Evolutionary conservation across 2,888 invertebrate species (phyloP).

Genomic region (Scaptomyza reducta): DNA sequence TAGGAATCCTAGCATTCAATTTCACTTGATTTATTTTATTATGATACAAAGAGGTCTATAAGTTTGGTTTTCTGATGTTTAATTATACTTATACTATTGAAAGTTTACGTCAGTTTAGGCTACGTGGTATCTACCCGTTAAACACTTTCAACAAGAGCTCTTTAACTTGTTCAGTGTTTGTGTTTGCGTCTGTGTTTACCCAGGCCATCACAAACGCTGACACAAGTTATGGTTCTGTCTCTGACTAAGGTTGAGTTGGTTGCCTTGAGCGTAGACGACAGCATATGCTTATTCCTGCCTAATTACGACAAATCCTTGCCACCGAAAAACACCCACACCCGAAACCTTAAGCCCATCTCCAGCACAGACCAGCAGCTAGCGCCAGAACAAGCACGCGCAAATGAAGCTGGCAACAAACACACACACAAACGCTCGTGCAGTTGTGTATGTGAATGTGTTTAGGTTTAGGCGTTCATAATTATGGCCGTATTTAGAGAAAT

Average conservation of each 20-base stretch:
- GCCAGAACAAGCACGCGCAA: slow-evolving; percentile 66
- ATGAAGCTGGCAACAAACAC: slow-evolving; percentile 57
- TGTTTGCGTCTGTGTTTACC: slow-evolving; percentile 55
- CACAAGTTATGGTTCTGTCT: slow-evolving; percentile 5
- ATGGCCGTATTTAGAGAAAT: slow-evolving; percentile 79
- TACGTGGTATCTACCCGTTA: background rate
- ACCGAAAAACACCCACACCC: slow-evolving; percentile 7
- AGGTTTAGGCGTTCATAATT: slow-evolving; percentile 70
- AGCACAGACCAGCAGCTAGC: slow-evolving; percentile 15
- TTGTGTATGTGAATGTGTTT: slow-evolving; percentile 6
- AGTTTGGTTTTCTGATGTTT: too few species aligned
- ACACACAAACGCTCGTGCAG: slow-evolving; percentile 3
- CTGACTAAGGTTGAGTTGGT: slow-evolving; percentile 31
- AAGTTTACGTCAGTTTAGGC: too few species aligned
- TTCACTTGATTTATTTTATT: too few species aligned
- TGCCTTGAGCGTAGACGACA: slow-evolving; percentile 74
- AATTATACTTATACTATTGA: too few species aligned
- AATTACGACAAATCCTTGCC: slow-evolving; percentile 79
- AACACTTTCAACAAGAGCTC: background rate
- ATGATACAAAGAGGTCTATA: too few species aligned
- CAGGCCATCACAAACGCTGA: slow-evolving; percentile 21
- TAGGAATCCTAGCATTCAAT: too few species aligned
- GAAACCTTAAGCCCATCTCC: background rate
- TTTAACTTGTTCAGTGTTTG: slow-evolving; percentile 8
- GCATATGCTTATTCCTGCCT: slow-evolving; percentile 80